phyloP scores from a whole-genome alignment of 30 jellyfish, hydroid and myxozoan species.

The Cassiopea xamachana region DNA sequence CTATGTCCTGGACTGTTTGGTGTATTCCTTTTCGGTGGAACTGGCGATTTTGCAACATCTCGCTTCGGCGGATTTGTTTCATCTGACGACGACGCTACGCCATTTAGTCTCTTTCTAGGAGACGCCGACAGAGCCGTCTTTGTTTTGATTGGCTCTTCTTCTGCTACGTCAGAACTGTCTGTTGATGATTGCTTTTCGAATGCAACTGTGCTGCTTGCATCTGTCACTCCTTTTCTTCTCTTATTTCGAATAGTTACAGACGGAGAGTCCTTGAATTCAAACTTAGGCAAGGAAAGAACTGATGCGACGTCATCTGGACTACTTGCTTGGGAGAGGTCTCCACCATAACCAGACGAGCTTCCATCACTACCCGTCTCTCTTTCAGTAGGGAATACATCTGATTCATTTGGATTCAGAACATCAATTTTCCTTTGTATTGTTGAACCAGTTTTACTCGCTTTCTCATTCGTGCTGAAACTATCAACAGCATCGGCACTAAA shows the following conservation, averaged over 20 bases:
- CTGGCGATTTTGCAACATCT: neutral
- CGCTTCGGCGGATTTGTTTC: conserved; percentile 1
- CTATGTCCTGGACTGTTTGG: conserved; percentile 39
- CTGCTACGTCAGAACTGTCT: conserved; percentile 11
- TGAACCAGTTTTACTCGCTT: neutral
- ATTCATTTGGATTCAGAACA: conserved; percentile 15
- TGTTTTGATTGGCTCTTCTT: conserved; percentile 13
- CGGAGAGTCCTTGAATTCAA: conserved; percentile 57
- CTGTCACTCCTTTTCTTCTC: conserved; percentile 40
- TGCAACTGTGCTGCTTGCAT: neutral
- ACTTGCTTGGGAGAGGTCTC: conserved; percentile 62
- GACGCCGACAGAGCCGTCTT: conserved; percentile 46
- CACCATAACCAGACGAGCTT: conserved; percentile 62
- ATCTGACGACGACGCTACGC: conserved; percentile 62
- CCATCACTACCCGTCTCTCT: conserved; percentile 63
- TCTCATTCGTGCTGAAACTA: neutral
- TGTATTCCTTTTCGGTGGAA: neutral
- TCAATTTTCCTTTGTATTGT: conserved; percentile 34
- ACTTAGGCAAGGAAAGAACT: conserved; percentile 23
- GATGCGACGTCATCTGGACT: conserved; percentile 66
- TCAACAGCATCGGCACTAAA: conserved; percentile 19
- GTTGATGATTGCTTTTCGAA: conserved; percentile 25
- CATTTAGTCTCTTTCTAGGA: conserved; percentile 63
- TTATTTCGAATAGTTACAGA: conserved; percentile 51
- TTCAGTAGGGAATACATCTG: conserved; percentile 59